Conservation (phyloP, 2,113 vertebrate species). For the Ptychochromis oligacanthus region DNA sequence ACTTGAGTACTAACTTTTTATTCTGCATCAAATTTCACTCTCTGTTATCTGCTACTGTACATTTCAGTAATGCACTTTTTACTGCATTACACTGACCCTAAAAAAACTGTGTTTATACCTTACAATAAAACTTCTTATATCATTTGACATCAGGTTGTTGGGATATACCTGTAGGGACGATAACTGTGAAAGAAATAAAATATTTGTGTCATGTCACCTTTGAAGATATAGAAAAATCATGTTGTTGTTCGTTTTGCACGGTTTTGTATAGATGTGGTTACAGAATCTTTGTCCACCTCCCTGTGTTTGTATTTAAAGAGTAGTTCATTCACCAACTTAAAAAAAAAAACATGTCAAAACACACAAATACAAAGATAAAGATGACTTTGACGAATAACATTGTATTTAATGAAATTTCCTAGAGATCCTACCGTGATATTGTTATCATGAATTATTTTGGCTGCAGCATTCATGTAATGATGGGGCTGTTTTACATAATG, state of each 20-base stretch:
- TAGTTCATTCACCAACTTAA: no score
- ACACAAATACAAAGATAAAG: no score
- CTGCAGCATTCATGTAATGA: not conserved
- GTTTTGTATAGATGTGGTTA: no score
- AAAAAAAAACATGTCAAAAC: no score
- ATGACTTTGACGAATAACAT: no score
- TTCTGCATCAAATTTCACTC: not conserved
- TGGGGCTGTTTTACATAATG: not conserved
- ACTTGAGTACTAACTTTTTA: not conserved
- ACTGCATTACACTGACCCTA: not conserved
- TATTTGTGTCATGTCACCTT: not conserved
- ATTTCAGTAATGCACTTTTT: no score
- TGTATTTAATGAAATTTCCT: not conserved
- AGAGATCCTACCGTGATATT: not conserved
- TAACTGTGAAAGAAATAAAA: not conserved
- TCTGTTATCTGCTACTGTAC: not conserved
- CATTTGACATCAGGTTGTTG: no score
- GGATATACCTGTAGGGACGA: not conserved
- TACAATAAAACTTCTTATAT: no score
- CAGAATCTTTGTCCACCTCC: no score
- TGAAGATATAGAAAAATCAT: not conserved
- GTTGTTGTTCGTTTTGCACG: no score
- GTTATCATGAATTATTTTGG: not conserved
- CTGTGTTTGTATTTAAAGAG: no score
- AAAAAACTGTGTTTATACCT: not conserved